Base-by-base conservation (phyloP, 2,888 invertebrate species). In the Cremastobaeus sp. region DNA sequence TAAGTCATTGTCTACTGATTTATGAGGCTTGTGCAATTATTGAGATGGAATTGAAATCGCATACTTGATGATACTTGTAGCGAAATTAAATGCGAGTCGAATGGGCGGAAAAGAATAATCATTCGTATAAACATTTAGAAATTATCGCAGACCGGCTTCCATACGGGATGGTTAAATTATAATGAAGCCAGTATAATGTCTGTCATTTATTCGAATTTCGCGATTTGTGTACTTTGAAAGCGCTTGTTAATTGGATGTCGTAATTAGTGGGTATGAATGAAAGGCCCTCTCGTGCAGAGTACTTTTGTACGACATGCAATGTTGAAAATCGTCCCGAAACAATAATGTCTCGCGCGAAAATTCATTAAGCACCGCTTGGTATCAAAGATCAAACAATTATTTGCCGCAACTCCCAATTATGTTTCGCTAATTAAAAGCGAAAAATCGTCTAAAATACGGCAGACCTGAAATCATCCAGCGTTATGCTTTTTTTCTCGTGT, bases 1-100 rank as follows among this genome's bases (percentile, higher is more conserved):
- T 62, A 47, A 37, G 30, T 54, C 28, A 82, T 83, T 83, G 82
- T 82, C 74, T 74, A 60, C 75, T 81, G 83, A 83, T 83, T 82
- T 81, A 64, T 64, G 77, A 9, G 14, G 9, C 4, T 50, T 41
- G 20, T 68, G 68, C 21, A 68, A 59, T 21, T 43, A 59, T 52
- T 52, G 37, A 25, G 37, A 15, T n/a, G 17, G 35, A 47, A 21
- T 52, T 43, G 25, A 34, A 50, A 32, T 47, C 3, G 37, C 3
- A n/a, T 18, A 14, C 5, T 28, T 3, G 12, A 5, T 37, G 12
- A 14, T 37, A 15, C 4, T 14, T 12, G 15, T 8, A 15, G 37
- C 37, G 20, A 3, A 20, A 21, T 43, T 20, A n/a, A 12, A n/a
- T 17, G n/a, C n/a, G n/a, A n/a, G n/a, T n/a, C n/a, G n/a, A n/a